phyloP scores from a whole-genome alignment of 2,888 invertebrate species.

The Teleogryllus oceanicus region DNA sequence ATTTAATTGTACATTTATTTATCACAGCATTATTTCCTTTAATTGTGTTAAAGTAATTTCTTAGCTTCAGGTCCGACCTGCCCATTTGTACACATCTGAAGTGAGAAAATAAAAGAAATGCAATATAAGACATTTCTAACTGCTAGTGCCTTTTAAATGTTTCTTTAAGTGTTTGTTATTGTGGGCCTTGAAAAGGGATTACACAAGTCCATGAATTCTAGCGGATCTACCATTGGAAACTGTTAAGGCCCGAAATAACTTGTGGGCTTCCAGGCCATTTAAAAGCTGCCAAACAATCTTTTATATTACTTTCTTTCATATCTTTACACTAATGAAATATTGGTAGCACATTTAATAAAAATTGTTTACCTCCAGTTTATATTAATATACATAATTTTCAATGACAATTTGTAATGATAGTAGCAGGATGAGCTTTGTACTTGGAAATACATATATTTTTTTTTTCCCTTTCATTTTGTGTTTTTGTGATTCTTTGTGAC shows the following conservation, averaged over 20 bases:
- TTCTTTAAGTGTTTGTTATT: background rate
- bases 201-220: background rate
- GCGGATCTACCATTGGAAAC: background rate
- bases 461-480: no score
- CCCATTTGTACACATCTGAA: background rate
- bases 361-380: no score
- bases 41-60: background rate
- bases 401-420: no score
- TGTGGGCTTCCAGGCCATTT: background rate
- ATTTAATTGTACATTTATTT: no score
- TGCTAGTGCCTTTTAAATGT: conserved; percentile 18
- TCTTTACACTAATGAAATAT: no score
- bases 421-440: no score
- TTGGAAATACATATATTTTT: no score
- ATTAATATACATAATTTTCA: no score
- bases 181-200: background rate
- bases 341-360: no score
- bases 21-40: no score
- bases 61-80: background rate
- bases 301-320: background rate
- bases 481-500: no score
- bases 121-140: background rate
- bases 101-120: background rate
- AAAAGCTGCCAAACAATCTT: background rate
- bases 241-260: background rate